These are phyloP conservation scores for Cyclargus thomasi DNA, from an alignment of 1,140 invertebrate species.

Conservation along the genomic window DNA sequence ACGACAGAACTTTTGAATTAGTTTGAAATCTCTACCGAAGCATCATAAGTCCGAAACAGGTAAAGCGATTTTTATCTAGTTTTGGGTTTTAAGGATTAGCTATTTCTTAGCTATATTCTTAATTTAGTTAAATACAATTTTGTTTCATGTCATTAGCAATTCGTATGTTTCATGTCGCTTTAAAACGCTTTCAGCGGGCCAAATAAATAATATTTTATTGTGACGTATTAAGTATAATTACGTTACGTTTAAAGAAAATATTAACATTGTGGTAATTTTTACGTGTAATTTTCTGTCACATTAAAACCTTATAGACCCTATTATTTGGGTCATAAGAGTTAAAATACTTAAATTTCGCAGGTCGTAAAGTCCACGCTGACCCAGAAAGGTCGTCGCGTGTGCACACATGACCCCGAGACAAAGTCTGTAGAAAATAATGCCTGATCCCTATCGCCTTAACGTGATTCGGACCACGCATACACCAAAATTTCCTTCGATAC, in stretches of 20 bases:
- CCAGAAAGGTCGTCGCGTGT: slow-evolving; percentile 45
- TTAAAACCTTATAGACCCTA: too few species aligned
- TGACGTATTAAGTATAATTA: background rate
- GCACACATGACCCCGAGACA: slow-evolving; percentile 64
- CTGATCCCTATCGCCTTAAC: slow-evolving; percentile 57
- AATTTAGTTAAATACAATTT: too few species aligned
- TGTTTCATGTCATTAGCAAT: too few species aligned
- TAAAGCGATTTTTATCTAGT: too few species aligned
- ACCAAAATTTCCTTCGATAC: slow-evolving; percentile 61
- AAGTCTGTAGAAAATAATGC: slow-evolving; percentile 58
- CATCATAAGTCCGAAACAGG: too few species aligned
- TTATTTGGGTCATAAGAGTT: too few species aligned
- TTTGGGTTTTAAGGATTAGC: too few species aligned
- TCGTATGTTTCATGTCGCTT: too few species aligned
- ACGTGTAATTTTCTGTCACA: background rate
- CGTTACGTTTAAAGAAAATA: background rate
- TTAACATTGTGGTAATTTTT: background rate
- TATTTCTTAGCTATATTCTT: too few species aligned
- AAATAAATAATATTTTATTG: background rate
- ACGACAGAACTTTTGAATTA: too few species aligned
- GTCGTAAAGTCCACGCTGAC: slow-evolving; percentile 17
- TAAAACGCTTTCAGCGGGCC: background rate
- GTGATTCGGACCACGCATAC: slow-evolving; percentile 62
- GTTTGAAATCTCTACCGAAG: too few species aligned
- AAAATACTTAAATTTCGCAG: too few species aligned